Base-by-base conservation (phyloP, 2,113 vertebrate genomes). In the Agapornis roseicollis region DNA sequence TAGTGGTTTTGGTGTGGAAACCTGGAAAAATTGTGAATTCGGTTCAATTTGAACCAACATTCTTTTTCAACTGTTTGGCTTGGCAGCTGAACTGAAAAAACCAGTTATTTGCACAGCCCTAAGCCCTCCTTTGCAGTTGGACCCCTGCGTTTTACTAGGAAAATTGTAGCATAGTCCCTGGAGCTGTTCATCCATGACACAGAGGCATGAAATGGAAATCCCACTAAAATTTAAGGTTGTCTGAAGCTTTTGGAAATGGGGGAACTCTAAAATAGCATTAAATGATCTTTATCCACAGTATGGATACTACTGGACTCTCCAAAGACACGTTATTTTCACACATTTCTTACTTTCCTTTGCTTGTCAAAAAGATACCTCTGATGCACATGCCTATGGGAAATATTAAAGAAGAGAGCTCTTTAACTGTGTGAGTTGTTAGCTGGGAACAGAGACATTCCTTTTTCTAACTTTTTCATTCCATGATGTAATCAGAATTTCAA, bases 401-500 rank as follows among this genome's bases (percentile, higher is more conserved):
- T 83, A 33, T 14, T 86, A 50, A 74, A 82, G 17, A 88, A 29
- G 49, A 95, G 56, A 72, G 52, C 68, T 89, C 58, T 88, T 94
- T 78, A 88, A 50, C 73, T 86, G 63, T 88, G n/a, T 86, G 35
- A 29, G 35, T 85, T 93, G 85, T 94, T 93, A 90, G 55, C 60
- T 87, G 77, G 77, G 77, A 97, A 90, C 84, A 92, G 68, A 93
- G 22, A 56, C 65, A 89, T 95, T 93, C 76, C 65, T 91, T 73
- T 80, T 72, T 89, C 74, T 74, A 91, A 89, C 77, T 94, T 87
- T 85, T 91, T 79, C 37, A 42, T 85, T 96, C 83, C 78, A 35
- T 90, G 90, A 81, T 87, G 96, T 97, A 97, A 97, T 94, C 95
- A 97, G 97, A 95, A 96, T 93, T 85, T 49, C 87, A 96, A 97